A percentile compares a stretch with the other conserved stretches of the same genome.
Evolutionary conservation across 2,888 invertebrate genomes (phyloP).

Genomic region (Dryobotodes eremita): DNA sequence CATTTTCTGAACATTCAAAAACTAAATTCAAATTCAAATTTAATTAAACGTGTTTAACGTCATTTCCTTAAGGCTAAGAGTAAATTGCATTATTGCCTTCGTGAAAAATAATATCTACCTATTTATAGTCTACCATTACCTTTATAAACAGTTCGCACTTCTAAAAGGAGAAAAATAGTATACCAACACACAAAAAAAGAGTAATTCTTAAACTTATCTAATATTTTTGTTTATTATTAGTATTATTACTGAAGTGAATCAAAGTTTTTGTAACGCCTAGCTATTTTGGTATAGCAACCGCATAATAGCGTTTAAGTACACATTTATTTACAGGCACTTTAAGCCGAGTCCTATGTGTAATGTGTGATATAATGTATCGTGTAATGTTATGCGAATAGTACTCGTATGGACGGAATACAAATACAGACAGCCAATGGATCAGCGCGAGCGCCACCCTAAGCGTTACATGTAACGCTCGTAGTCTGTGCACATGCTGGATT

Average conservation of each 20-base stretch:
- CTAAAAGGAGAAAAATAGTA: not conserved
- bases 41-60: not conserved
- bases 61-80: not conserved
- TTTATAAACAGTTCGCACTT: not conserved
- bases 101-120: not conserved
- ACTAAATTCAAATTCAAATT: too few species aligned
- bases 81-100: not conserved
- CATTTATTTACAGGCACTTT: slow-evolving; percentile 8
- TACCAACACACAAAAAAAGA: not conserved
- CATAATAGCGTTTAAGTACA: not conserved
- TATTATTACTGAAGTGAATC: not conserved
- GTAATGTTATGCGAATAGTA: not conserved
- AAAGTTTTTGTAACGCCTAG: slow-evolving; percentile 20
- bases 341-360: not conserved
- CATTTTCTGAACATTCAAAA: too few species aligned
- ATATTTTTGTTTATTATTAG: too few species aligned
- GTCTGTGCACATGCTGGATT: not conserved
- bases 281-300: slow-evolving; percentile 26
- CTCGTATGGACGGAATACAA: not conserved
- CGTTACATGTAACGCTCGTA: not conserved
- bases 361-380: not conserved
- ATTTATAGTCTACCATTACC: not conserved
- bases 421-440: not conserved
- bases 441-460: not conserved
- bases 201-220: not conserved